Base-by-base conservation (phyloP, 1,140 invertebrate species). In the Steinernema khuongi region DNA sequence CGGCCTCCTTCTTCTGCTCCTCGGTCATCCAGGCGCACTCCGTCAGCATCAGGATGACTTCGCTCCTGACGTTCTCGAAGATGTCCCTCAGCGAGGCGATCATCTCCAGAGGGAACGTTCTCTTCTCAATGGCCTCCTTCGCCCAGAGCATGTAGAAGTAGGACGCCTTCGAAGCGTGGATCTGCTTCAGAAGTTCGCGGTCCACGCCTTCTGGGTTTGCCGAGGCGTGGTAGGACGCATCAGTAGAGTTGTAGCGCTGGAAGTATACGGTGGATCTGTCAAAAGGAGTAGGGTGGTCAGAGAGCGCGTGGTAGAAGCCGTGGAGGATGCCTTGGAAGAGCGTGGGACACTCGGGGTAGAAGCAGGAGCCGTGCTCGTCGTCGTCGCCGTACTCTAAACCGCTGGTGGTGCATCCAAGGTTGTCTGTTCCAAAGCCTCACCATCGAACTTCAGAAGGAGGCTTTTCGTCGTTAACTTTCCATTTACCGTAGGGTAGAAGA, bases 61-160 rank as follows among this genome's bases (percentile, higher is more conserved):
- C 50, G 14, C 26, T 22, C 4, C 11, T 11, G 50, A 60, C 22
- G 22, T 26, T 60, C 11, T 60, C 50, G 50, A 60, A 60, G 50
- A 60, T 60, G 4, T 60, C 50, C 7, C 22, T 60, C 14, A 60
- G 50, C 4, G 4, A 2, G 11, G 14, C 22, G 11, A 60, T 17
- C 11, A 60, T 7, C 50, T 60, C 50, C 11, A 17, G 11, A 14
- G 50, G 22, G 50, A 60, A 60, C 11, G 4, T 26, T 26, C 26
- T 22, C 7, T 22, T 22, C 50, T 60, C 50, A 22, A 60, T 7
- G 14, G 26, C 26, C 50, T 60, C 11, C 4, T 26, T 14, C 11
- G 50, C 50, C 50, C 50, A 60, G 7, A 60, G 11, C 50, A 60
- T 60, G 50, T 60, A 60, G 19, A 60, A 60, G 50, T 60, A 60